Evolutionary conservation across 2,888 invertebrate species (phyloP), one percentile per base, ranked within the genome.

Genomic region (Leptinotarsa haldemani): DNA sequence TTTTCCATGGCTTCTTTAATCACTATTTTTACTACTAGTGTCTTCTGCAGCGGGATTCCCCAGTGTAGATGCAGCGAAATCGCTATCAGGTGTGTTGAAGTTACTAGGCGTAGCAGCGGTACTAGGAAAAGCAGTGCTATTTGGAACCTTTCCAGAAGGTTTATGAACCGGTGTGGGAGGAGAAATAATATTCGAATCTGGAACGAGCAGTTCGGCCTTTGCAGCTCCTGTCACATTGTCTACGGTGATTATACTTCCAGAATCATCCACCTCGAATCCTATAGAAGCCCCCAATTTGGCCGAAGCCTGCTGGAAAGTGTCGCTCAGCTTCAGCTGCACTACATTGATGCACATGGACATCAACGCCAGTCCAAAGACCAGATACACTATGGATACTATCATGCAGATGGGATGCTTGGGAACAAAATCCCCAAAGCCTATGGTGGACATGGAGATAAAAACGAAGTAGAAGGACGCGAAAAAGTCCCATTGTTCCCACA

Each of bases 321-420:
- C 92, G 64, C 94, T 94, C 61, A 93, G 82, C 58, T 79, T 79
- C n/a, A 94, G 93, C 89, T 97, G 97, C 0, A 98, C 96, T 18
- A 98, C 97, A 84, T 97, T 98, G 82, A 99, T 96, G 87, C 97
- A 96, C 97, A 98, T 98, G 80, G 98, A 97, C 68, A 98, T 98
- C 22, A 99, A 89, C 0, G 98, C 96, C 74, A 99, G 89, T 9
- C 99, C 99, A 82, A 99, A 96, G 25, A 98, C 94, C 71, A 99
- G 89, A 85, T 99, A 98, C 65, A 97, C 90, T 82, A 97, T 97
- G 52, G 97, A 96, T 71, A 94, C 91, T 90, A 98, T 94, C 93
- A 98, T 96, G 82, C 91, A 92, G 79, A 92, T 90, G 0, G 97
- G 97, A 71, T 85, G 76, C 86, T 94, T 91, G 1, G 97, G 97